Evolutionary conservation across 2,113 vertebrate genomes (phyloP).

Genomic region (Dendropsophus ebraccatus): DNA sequence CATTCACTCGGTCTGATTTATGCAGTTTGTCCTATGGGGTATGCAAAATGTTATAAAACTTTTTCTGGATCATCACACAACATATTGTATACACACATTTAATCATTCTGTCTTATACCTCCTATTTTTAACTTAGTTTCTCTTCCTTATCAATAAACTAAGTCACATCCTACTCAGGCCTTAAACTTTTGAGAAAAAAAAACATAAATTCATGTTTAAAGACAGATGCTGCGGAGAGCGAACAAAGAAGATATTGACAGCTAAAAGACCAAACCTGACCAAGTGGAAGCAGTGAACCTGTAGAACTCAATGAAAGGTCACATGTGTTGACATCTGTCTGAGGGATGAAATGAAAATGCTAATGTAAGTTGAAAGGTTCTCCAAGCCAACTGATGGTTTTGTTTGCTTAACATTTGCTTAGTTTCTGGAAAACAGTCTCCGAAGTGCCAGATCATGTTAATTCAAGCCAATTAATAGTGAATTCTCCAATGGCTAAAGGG

Average conservation of each 20-base stretch:
- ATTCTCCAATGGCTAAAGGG: not conserved
- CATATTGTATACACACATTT: not conserved
- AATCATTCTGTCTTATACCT: not conserved
- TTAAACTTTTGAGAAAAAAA: not conserved
- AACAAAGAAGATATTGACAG: slow-evolving; percentile 28
- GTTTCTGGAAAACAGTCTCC: slow-evolving; percentile 34
- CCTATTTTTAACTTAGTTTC: not conserved
- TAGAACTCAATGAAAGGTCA: slow-evolving; percentile 38
- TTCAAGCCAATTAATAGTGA: not conserved
- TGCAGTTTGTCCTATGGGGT: not conserved
- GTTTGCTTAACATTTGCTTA: slow-evolving; percentile 30
- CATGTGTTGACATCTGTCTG: slow-evolving; percentile 29
- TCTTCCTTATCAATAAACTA: not conserved
- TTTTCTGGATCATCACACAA: not conserved
- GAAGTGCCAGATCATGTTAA: slow-evolving; percentile 14
- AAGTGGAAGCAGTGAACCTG: slow-evolving; percentile 31
- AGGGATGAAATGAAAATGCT: slow-evolving; percentile 24
- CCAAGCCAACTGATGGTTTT: slow-evolving; percentile 33
- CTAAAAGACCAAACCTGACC: slow-evolving; percentile 23
- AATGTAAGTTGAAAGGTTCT: slow-evolving; percentile 42
- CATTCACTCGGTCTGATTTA: not conserved
- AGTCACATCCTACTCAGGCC: not conserved
- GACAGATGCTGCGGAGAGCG: not conserved
- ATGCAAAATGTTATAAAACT: not conserved
- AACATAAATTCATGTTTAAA: not conserved